Percentiles rank a stretch among this genome's conserved stretches.
Conservation (phyloP, 2,797 vertebrate species). For the Protosalanx chinensis region DNA sequence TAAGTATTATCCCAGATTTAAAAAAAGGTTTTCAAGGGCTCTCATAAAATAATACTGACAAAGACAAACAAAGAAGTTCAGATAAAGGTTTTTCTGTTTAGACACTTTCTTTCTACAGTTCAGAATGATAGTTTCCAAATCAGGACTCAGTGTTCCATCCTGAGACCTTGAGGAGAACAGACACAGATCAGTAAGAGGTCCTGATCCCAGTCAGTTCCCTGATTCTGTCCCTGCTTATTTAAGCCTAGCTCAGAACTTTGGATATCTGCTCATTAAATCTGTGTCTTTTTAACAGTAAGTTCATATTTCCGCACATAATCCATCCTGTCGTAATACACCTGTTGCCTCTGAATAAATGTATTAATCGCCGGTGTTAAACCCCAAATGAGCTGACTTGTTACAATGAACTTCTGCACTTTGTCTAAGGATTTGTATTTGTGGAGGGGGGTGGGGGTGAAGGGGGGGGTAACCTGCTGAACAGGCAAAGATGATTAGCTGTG, state of each 20-base stretch:
- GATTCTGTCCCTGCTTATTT: not conserved
- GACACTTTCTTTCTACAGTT: constrained; percentile 21
- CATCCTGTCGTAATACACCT: not conserved
- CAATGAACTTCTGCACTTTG: not conserved
- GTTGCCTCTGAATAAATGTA: not conserved
- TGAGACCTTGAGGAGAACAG: constrained; percentile 38
- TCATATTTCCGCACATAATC: not conserved
- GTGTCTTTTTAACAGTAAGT: constrained; percentile 17
- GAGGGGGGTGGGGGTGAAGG: not conserved
- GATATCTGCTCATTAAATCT: not conserved
- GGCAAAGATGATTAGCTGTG: constrained; percentile 7
- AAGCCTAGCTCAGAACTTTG: constrained; percentile 12
- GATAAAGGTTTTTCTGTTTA: not conserved
- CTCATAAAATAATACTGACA: not conserved
- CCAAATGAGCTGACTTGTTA: not conserved
- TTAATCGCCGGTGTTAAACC: not conserved
- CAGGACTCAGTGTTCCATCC: constrained; percentile 20
- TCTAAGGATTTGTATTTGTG: not conserved
- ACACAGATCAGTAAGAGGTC: not conserved
- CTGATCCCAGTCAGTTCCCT: not conserved
- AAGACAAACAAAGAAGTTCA: not conserved
- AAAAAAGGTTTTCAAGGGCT: not conserved
- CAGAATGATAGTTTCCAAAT: constrained; percentile 27
- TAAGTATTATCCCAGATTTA: not conserved
- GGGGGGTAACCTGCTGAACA: not conserved